phyloP scores from a whole-genome alignment of 64 coral and sea anemone genomes.

The Cladopsammia gracilis region DNA sequence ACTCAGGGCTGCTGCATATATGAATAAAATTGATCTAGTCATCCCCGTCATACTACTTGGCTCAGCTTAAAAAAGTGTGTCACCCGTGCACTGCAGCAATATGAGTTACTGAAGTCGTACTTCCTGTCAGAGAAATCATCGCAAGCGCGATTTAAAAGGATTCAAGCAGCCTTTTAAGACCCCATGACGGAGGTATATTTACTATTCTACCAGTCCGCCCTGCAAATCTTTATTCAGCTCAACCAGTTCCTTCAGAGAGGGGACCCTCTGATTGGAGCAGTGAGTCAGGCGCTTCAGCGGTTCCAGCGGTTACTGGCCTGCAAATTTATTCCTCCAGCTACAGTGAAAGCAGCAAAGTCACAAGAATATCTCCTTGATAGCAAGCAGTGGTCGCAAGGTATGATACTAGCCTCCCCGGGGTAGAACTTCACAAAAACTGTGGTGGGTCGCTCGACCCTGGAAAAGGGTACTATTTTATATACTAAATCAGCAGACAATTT shows the following conservation, averaged over 20 bases:
- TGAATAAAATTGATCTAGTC: too few relatives aligned
- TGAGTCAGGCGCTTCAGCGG: slow-evolving; percentile 32
- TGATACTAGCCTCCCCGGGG: slow-evolving; percentile 8
- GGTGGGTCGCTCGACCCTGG: neutral
- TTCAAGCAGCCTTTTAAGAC: neutral
- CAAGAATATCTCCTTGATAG: slow-evolving; percentile 26
- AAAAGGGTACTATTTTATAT: neutral
- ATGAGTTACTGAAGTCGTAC: neutral
- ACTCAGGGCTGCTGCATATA: too few relatives aligned
- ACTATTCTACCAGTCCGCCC: slow-evolving; percentile 39
- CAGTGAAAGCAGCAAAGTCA: slow-evolving; percentile 41
- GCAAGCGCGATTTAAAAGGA: neutral
- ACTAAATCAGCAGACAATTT: slow-evolving; percentile 12
- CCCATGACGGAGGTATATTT: slow-evolving; percentile 61
- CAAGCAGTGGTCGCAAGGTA: slow-evolving; percentile 50
- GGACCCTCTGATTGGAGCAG: slow-evolving; percentile 24
- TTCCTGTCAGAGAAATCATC: slow-evolving; percentile 21
- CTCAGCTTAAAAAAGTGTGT: slow-evolving; percentile 18
- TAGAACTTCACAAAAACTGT: slow-evolving; percentile 18
- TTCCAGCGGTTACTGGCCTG: slow-evolving; percentile 55
- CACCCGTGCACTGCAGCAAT: neutral
- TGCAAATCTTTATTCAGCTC: slow-evolving; percentile 20
- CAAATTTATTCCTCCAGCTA: slow-evolving; percentile 55
- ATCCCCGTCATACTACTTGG: too few relatives aligned
- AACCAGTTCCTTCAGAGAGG: slow-evolving; percentile 20